These are phyloP conservation scores for Neocrepidodera transversa DNA, from an alignment of 2,888 invertebrate genomes.

Conservation along the genomic window DNA sequence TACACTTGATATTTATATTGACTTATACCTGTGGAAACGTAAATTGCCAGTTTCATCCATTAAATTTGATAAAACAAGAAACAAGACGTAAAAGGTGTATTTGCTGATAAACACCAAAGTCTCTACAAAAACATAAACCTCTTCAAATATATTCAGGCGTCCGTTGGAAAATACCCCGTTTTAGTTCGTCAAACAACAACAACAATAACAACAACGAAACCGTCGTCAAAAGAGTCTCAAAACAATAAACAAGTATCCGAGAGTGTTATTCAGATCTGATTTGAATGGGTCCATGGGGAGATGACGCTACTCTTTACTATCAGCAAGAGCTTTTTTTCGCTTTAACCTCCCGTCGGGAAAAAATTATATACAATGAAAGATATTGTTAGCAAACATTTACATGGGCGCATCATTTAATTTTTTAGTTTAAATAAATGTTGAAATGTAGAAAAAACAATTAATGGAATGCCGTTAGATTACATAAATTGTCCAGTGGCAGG, in stretches of 20 bases:
- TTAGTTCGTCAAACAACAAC: neutral
- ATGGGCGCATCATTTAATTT: too few species aligned
- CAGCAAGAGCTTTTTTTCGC: slow-evolving; percentile 8
- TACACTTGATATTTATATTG: too few species aligned
- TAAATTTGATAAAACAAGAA: too few species aligned
- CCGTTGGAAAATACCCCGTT: slow-evolving; percentile 5
- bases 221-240: slow-evolving; percentile 14
- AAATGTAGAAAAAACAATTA: too few species aligned
- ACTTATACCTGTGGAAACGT: too few species aligned
- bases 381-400: neutral
- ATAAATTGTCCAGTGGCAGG: too few species aligned
- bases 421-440: too few species aligned
- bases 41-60: too few species aligned
- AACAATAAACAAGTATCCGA: slow-evolving; percentile 9
- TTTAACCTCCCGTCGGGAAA: slow-evolving; percentile 1
- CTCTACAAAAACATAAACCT: neutral
- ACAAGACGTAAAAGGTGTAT: too few species aligned
- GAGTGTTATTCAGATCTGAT: slow-evolving; percentile 15
- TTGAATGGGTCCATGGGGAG: slow-evolving; percentile 13
- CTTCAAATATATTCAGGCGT: neutral
- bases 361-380: slow-evolving; percentile 1
- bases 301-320: neutral
- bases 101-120: too few species aligned
- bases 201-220: slow-evolving; percentile 4
- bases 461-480: too few species aligned